A percentile compares a stretch with the other conserved stretches of the same genome.
These are phyloP conservation scores for Cylindroiulus punctatus DNA, from an alignment of 2,888 invertebrate species.

Conservation along the genomic window DNA sequence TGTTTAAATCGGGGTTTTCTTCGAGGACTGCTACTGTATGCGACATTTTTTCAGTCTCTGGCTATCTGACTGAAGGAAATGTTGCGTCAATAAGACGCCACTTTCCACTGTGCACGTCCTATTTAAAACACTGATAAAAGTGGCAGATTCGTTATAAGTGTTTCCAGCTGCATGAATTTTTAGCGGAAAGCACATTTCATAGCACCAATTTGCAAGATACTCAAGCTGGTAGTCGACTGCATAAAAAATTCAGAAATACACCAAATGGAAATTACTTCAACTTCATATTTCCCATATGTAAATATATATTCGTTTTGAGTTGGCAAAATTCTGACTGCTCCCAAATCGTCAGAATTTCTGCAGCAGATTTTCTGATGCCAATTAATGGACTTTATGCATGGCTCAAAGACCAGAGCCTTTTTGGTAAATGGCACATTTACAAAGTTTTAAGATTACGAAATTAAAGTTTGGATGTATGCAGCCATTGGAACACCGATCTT, in stretches of 20 bases:
- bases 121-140: background rate
- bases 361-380: no score
- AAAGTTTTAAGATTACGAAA: no score
- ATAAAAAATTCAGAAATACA: background rate
- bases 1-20: no score
- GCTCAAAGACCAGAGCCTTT: no score
- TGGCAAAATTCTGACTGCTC: no score
- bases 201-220: background rate
- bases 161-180: background rate
- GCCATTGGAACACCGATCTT: background rate
- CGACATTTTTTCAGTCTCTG: background rate
- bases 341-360: no score
- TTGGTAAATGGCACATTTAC: no score
- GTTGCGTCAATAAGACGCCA: background rate
- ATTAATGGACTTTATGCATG: no score
- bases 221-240: background rate
- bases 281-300: no score
- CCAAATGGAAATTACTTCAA: no score
- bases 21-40: no score
- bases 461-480: background rate
- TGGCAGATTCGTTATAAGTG: background rate
- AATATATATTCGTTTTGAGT: no score
- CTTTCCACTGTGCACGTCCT: background rate
- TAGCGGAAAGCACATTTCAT: background rate
- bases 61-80: background rate